A percentile compares a stretch with the other conserved stretches of the same genome.
These are phyloP conservation scores for Coregonus ussuriensis DNA, from an alignment of 2,797 vertebrate species.

Conservation along the genomic window DNA sequence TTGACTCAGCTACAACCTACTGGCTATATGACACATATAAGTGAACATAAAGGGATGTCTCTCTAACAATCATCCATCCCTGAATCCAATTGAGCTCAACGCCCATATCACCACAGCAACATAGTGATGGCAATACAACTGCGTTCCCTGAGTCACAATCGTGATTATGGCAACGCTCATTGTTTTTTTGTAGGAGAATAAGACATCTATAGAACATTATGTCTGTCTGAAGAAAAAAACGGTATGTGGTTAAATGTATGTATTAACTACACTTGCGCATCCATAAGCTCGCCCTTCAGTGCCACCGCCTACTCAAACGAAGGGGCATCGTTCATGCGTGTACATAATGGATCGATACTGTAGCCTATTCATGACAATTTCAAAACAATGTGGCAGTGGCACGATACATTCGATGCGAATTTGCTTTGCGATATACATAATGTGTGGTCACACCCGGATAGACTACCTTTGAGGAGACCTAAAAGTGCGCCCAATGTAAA, in stretches of 20 bases:
- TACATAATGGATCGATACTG: background rate
- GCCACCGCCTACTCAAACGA: slow-evolving; percentile 13
- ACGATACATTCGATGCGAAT: background rate
- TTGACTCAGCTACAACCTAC: slow-evolving; percentile 15
- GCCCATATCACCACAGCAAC: slow-evolving; percentile 69
- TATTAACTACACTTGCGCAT: background rate
- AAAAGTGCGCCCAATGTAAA: background rate
- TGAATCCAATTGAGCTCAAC: slow-evolving; percentile 20
- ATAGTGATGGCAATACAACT: slow-evolving; percentile 22
- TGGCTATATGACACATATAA: slow-evolving; percentile 31
- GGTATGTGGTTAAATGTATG: background rate
- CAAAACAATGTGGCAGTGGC: slow-evolving; percentile 1
- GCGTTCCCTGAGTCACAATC: too few species aligned
- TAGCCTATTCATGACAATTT: slow-evolving; percentile 10
- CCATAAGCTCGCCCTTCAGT: background rate
- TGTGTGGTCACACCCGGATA: background rate
- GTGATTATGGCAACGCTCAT: too few species aligned
- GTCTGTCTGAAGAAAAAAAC: background rate
- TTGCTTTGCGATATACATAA: background rate
- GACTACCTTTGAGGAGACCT: background rate
- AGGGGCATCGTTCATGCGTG: slow-evolving; percentile 7
- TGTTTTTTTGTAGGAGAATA: background rate
- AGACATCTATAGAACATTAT: background rate
- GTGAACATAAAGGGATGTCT: slow-evolving; percentile 44
- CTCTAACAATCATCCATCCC: slow-evolving; percentile 38